Evolutionary conservation across 2,113 vertebrate species (phyloP), one percentile per base, ranked within the genome.

Genomic region (Oncorhynchus keta): DNA sequence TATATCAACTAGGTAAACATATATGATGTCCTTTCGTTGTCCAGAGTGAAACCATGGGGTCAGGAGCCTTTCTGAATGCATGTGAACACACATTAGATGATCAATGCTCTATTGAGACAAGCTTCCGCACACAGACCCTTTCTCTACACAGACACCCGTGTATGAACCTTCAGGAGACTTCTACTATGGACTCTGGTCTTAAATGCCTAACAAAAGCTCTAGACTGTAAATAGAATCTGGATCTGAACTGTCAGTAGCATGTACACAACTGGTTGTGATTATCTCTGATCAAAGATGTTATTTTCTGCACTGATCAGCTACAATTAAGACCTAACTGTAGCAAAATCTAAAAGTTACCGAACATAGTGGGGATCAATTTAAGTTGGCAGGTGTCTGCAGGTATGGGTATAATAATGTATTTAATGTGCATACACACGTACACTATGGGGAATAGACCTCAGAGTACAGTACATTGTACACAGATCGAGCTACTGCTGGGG

Each of bases 1-100:
- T 83, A 80, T 79, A 78, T 81, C 78, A 83, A 85, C 24, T 75
- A 48, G 67, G 76, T 89, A 87, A 87, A 87, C 80, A 84, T 68
- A 66, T 81, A 79, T 20, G 0, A 64, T 62, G n/a, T 67, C n/a
- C 18, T 62, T 72, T 66, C 61, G 68, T 79, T 75, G 70, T 74
- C 74, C 73, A 35, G 16, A 11, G 9, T 68, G 32, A 20, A 35
- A 13, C 32, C 14, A 32, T 39, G 20, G 28, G 16, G 2, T 68
- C 66, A 16, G 16, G 14, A 68, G 67, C 16, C 7, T 28, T 18
- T 68, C 5, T 68, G 66, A 3, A 16, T 32, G 18, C 66, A n/a
- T 62, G 59, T 24, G 5, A 2, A 3, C 39, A 45, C n/a, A 62
- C 18, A 68, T 39, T 35, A 11, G 16, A 68, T 3, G 32, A 68